phyloP scores from a whole-genome alignment of 64 coral and sea anemone genomes.

The Cladopsammia gracilis region DNA sequence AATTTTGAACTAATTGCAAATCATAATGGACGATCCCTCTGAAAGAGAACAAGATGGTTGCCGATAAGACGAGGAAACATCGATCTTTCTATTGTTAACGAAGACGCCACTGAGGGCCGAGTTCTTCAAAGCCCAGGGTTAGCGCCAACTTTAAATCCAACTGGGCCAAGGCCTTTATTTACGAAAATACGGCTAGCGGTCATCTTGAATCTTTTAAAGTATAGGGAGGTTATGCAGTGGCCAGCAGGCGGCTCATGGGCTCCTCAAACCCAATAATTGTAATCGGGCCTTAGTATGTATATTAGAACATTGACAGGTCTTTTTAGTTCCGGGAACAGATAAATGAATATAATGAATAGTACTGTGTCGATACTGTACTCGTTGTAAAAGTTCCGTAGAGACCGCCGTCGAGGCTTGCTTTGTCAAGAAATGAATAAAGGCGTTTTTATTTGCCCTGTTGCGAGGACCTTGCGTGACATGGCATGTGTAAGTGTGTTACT shows the following conservation, averaged over 20 bases:
- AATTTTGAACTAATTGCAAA: neutral
- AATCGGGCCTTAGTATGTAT: neutral
- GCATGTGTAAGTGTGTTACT: no score
- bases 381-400: conserved; percentile 12
- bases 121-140: no score
- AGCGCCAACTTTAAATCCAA: no score
- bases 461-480: neutral
- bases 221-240: neutral
- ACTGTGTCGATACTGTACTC: neutral
- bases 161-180: no score
- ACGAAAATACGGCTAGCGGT: no score
- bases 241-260: no score
- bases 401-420: conserved; percentile 1
- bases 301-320: neutral
- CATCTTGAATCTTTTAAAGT: neutral
- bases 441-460: conserved; percentile 1
- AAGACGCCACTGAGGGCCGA: no score
- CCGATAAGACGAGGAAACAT: neutral
- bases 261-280: neutral
- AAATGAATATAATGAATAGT: neutral
- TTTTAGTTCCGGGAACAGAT: neutral
- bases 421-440: conserved; percentile 12
- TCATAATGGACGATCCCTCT: neutral
- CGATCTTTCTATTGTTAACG: no score
- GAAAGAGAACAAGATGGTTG: neutral